Base-by-base conservation (phyloP, 2,888 invertebrate genomes). In the Limnephilus auricula region DNA sequence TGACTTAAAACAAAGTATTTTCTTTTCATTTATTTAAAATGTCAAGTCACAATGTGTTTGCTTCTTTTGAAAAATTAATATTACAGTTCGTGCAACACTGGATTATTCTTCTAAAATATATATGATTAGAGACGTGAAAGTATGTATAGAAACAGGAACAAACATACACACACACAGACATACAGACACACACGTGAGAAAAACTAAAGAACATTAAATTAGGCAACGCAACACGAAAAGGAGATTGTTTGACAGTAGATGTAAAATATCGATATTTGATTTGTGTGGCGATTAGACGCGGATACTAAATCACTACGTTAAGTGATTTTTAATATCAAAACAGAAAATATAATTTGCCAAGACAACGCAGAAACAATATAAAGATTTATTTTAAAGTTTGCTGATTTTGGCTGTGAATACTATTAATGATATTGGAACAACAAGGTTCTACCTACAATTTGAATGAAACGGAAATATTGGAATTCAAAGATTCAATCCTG, bases 251-350 rank as follows among this genome's bases (percentile, higher is more conserved):
- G 85, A 40, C 85, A 37, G 85, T 40, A 1, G 34, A 9, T 6
- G 13, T 85, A 40, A 85, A 85, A 85, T 85, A 85, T 85, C 45
- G 85, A 40, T 40, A 34, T 85, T 40, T 45, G 85, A 85, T 45
- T 85, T 85, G 45, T 85, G 30, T 45, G 18, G 30, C 85, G 15
- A 85, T 85, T 85, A 85, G 85, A 0, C 5, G 15, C 34, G 37
- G 37, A 15, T 40, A 85, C 25, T 85, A 85, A 85, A 85, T 85
- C 85, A 84, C n/a, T 9, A 30, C n/a, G 84, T n/a, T 40, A 40
- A 84, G 45, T 85, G 40, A 40, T 45, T 82, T 30, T 82, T 32
- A 31, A 82, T 32, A 82, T 82, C 32, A 82, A 82, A 80, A 80
- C 30, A 80, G 32, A 80, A 15, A 80, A 80, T 15, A 80, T 80